phyloP scores from a whole-genome alignment of 2,888 invertebrate genomes.

The Thalpophila matura region DNA sequence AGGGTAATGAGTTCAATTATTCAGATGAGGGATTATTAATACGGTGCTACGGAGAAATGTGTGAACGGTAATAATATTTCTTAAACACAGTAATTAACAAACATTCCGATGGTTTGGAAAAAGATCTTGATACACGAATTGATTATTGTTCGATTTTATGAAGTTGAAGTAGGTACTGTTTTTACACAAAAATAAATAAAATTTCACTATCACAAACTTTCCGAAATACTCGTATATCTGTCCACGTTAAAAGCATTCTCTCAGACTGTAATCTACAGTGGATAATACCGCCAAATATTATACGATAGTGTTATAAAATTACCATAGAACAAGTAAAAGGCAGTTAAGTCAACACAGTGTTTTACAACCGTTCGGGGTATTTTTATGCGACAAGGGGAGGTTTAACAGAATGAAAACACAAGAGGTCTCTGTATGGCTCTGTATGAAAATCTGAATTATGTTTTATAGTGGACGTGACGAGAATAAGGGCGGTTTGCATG shows the following conservation, averaged over 20 bases:
- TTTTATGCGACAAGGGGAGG: constrained; percentile 78
- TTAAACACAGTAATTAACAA: not conserved
- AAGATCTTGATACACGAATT: not conserved
- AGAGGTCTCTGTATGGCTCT: constrained; percentile 70
- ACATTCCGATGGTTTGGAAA: no score
- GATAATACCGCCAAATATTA: constrained; percentile 33
- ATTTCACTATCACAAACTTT: not conserved
- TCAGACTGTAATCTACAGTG: not conserved
- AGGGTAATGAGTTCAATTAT: constrained; percentile 68
- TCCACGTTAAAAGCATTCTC: not conserved
- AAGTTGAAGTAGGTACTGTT: no score
- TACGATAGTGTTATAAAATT: constrained; percentile 62
- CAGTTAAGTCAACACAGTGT: constrained; percentile 66
- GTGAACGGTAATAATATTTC: constrained; percentile 15
- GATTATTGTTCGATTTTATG: not conserved
- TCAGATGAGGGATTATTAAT: constrained; percentile 34
- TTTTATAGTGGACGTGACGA: constrained; percentile 88
- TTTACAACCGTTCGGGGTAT: constrained; percentile 80
- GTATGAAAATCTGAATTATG: constrained; percentile 89
- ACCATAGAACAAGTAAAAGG: constrained; percentile 58
- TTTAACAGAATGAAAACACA: constrained; percentile 83
- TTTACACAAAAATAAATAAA: not conserved
- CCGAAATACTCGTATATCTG: not conserved
- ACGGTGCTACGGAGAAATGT: constrained; percentile 15
- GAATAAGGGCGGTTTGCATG: constrained; percentile 79